Conservation (phyloP, 2,888 invertebrate species). For the Myathropa florea region DNA sequence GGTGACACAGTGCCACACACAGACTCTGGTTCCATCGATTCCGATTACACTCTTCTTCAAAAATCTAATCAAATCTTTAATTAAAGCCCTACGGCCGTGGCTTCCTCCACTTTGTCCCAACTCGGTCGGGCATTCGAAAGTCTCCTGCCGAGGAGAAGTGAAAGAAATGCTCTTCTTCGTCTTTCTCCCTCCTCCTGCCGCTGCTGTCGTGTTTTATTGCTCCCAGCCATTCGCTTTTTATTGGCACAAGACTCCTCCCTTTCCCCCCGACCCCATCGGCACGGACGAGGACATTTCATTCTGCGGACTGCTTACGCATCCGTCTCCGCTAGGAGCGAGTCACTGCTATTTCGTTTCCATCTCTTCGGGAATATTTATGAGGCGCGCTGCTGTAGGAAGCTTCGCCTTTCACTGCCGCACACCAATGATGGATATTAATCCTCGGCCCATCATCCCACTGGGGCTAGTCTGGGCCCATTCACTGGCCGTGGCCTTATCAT, state of each 20-base stretch:
- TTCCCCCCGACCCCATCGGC: not conserved
- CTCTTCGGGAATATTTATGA: constrained; percentile 49
- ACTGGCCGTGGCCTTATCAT: constrained; percentile 42
- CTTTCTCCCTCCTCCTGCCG: too few species aligned
- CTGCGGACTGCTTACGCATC: constrained; percentile 31
- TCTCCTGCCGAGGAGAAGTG: constrained; percentile 18
- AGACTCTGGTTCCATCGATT: not conserved
- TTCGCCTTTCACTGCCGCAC: constrained; percentile 46
- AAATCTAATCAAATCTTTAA: constrained; percentile 23
- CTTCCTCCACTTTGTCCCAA: not conserved
- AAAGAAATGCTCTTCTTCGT: constrained; percentile 7
- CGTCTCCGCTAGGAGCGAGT: not conserved
- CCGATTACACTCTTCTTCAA: not conserved
- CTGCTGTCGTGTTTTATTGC: constrained; percentile 14
- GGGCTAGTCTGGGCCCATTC: not conserved
- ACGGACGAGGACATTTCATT: constrained; percentile 63
- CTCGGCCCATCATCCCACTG: constrained; percentile 60
- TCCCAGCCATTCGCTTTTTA: constrained; percentile 60
- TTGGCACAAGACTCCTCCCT: constrained; percentile 29
- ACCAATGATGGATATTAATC: constrained; percentile 68
- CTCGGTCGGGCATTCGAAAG: constrained; percentile 2
- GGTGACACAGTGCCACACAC: not conserved
- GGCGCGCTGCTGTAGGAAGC: constrained; percentile 53
- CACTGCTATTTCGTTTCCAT: not conserved
- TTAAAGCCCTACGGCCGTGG: constrained; percentile 11